phyloP scores from a whole-genome alignment of 2,113 vertebrate genomes.

The Sorex araneus region DNA sequence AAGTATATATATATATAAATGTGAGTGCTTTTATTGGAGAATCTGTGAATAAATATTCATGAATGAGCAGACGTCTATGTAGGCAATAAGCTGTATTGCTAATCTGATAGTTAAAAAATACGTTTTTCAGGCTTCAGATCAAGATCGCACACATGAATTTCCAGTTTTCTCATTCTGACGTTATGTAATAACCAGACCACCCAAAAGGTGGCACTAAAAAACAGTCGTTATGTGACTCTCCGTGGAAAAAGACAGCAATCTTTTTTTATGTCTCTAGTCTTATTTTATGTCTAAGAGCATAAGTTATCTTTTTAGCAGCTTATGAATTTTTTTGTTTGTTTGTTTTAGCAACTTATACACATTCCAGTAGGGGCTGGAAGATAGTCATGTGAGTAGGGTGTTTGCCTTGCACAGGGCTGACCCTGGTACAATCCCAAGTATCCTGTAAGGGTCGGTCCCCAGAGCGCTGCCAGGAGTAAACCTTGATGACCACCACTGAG shows the following conservation, averaged over 20 bases:
- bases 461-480: too few species aligned
- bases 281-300: neutral
- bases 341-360: too few species aligned
- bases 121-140: neutral
- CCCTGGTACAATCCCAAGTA: too few species aligned
- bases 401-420: too few species aligned
- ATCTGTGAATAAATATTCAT: neutral
- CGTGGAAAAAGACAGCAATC: neutral
- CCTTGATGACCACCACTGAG: too few species aligned
- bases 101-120: neutral
- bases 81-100: neutral
- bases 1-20: neutral
- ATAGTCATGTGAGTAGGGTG: too few species aligned
- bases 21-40: neutral
- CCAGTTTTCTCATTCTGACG: neutral
- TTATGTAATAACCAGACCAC: slow-evolving; percentile 86
- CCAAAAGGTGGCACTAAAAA: slow-evolving; percentile 90
- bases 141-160: neutral
- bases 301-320: neutral
- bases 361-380: neutral
- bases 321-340: neutral
- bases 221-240: slow-evolving; percentile 59
- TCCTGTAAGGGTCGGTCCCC: too few species aligned
- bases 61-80: neutral
- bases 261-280: neutral